Percentiles rank a stretch among this genome's conserved stretches.
Evolutionary conservation across 2,113 vertebrate genomes (phyloP).

Genomic region (Delphinus delphis): DNA sequence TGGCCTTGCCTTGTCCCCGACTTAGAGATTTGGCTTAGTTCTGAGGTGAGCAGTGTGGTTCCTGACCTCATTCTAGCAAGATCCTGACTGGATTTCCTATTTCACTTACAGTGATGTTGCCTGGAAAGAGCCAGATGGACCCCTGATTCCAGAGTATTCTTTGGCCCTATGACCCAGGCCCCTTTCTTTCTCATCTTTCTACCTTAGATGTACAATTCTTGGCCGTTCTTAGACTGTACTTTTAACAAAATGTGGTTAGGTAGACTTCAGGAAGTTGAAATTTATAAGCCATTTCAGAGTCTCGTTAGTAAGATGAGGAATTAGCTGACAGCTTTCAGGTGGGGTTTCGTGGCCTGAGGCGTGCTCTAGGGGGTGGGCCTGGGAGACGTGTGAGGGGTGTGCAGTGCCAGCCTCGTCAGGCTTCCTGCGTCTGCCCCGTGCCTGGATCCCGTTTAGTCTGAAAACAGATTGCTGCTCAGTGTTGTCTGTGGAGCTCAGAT

Average conservation of each 20-base stretch:
- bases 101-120: background rate
- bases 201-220: background rate
- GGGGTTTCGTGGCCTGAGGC: background rate
- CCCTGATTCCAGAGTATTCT: background rate
- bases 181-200: background rate
- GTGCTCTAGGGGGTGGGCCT: too few species aligned
- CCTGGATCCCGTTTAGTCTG: accelerated
- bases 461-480: background rate
- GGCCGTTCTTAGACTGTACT: background rate
- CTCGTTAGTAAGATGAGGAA: background rate
- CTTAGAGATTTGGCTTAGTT: too few species aligned
- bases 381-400: background rate
- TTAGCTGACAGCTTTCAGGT: background rate
- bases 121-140: background rate
- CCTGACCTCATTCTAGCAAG: background rate
- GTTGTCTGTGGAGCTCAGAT: background rate
- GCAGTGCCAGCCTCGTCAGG: accelerated
- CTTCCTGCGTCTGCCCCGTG: too few species aligned
- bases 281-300: background rate
- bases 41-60: background rate
- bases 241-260: background rate
- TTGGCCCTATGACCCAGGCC: background rate
- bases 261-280: background rate
- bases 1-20: background rate
- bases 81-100: background rate